These are phyloP conservation scores for Ambastaia sidthimunki DNA, from an alignment of 2,797 vertebrate genomes.

Conservation along the genomic window DNA sequence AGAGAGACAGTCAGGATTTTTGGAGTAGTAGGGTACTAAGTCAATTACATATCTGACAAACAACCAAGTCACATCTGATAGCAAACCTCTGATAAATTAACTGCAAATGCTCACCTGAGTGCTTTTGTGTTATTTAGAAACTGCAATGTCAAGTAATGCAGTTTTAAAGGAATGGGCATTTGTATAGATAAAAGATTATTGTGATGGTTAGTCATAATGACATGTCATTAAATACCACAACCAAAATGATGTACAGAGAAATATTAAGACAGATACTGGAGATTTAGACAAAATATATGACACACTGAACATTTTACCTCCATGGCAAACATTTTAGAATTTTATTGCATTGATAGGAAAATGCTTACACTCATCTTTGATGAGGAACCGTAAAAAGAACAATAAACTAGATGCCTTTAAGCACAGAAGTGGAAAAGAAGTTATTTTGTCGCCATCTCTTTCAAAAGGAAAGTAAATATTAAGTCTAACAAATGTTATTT, in stretches of 20 bases:
- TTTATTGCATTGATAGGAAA: constrained; percentile 85
- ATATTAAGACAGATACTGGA: not conserved
- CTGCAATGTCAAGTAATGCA: not conserved
- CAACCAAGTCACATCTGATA: constrained; percentile 22
- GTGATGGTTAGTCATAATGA: not conserved
- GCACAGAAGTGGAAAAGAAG: constrained; percentile 64
- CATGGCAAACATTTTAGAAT: constrained; percentile 54
- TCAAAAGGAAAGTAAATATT: constrained; percentile 64
- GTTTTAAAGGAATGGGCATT: not conserved
- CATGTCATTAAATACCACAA: not conserved
- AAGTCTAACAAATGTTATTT: constrained; percentile 65
- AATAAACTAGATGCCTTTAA: constrained; percentile 61
- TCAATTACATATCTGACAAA: constrained; percentile 3
- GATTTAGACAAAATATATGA: not conserved
- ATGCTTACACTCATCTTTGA: constrained; percentile 68
- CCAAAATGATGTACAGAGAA: not conserved
- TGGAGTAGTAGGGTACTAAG: not conserved
- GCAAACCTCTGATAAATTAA: constrained; percentile 9
- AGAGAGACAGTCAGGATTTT: constrained; percentile 1
- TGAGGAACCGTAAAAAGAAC: constrained; percentile 75
- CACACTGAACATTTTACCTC: not conserved
- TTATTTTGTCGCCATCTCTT: constrained; percentile 17
- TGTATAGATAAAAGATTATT: not conserved
- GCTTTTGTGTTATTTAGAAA: not conserved
- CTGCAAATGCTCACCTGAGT: not conserved